Evolutionary conservation across 2,888 invertebrate species (phyloP).

Genomic region (Lochmaea capreae): DNA sequence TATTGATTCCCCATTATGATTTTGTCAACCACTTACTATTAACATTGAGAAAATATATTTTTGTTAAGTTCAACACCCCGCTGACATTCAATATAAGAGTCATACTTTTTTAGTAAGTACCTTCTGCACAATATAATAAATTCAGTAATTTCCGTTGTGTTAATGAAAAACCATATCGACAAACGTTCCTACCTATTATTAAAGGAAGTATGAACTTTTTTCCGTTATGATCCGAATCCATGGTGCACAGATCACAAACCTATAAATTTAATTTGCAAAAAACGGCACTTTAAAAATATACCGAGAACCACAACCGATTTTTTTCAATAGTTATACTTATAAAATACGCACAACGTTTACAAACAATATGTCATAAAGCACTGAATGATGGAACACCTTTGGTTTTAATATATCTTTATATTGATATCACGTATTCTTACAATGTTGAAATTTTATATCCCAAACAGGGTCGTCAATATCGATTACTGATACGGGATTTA

Average conservation of each 20-base stretch:
- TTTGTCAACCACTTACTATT: too few relatives aligned
- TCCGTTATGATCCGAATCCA: background rate
- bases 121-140: too few relatives aligned
- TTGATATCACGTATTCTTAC: constrained; percentile 5
- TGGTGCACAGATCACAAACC: background rate
- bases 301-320: background rate
- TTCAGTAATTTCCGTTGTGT: too few relatives aligned
- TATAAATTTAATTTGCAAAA: background rate
- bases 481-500: background rate
- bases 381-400: constrained; percentile 6
- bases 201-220: background rate
- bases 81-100: too few relatives aligned
- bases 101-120: too few relatives aligned
- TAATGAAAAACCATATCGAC: too few relatives aligned
- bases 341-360: background rate
- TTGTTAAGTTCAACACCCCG: too few relatives aligned
- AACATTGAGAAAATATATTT: too few relatives aligned
- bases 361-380: constrained; percentile 4
- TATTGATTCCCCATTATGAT: too few relatives aligned
- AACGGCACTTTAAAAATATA: background rate
- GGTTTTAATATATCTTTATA: background rate
- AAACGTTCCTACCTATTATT: background rate
- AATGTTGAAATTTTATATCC: constrained; percentile 6
- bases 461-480: constrained; percentile 1
- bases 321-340: background rate